Evolutionary conservation across 2,888 invertebrate species (phyloP), one percentile per base, ranked within the genome.

Genomic region (Tipula lateralis): DNA sequence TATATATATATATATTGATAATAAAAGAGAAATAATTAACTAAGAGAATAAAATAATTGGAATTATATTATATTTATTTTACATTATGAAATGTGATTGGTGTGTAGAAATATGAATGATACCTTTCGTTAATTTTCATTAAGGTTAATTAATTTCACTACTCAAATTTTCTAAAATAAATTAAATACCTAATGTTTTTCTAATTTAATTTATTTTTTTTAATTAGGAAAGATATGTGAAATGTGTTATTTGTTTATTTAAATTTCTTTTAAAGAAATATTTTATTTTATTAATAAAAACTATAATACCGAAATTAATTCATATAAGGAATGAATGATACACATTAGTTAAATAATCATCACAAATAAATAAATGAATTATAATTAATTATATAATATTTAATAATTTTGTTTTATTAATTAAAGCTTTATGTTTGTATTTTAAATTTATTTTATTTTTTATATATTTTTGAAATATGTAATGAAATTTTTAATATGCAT

Each of bases 371-470:
- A 66, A 24, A 66, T 39, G 13, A 66, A 66, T 66, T 24, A 66
- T 66, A 66, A 24, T 24, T 66, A 66, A 66, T 66, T 7, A 4
- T 66, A 24, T 50, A 50, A 50, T 50, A 50, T 66, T 66, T 24
- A 66, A 24, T 44, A 44, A 19, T 44, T 44, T 44, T 44, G 44
- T 44, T 44, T 44, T 44, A 39, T 39, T 50, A 66, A 66, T 66
- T 66, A 66, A 66, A 66, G 66, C 66, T 66, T 66, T 66, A 66
- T 24, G 66, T 66, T 66, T 66, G 66, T 66, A 66, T 66, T 66
- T 50, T 66, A 66, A 66, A 66, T 66, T 66, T 9, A 66, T 9
- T 24, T 66, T 9, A 66, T 19, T 24, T 66, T 66, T n/a, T 44
- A 44, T 44, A 44, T 66, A 66, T 66, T n/a, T n/a, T 66, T 66